Percentiles rank a stretch among this genome's conserved stretches.
Evolutionary conservation across 2,797 vertebrate genomes (phyloP).

Genomic region (Enteromius radiatus): DNA sequence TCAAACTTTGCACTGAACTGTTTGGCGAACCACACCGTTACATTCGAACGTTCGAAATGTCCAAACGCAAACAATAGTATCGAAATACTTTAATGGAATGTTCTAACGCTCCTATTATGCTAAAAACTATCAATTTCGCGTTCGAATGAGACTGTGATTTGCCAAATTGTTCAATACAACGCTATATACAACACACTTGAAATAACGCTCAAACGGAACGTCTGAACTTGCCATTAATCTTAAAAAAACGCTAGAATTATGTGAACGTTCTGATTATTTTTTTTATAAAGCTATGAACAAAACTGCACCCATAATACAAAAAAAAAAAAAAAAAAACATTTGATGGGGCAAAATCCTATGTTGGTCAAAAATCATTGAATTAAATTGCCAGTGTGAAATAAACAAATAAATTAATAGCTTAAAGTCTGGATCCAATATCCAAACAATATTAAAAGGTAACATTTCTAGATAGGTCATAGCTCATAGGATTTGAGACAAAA

Average conservation of each 20-base stretch:
- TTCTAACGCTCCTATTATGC: not conserved
- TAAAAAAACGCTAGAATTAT: not conserved
- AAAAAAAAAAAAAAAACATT: not conserved
- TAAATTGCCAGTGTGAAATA: not conserved
- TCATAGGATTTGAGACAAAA: slow-evolving; percentile 41
- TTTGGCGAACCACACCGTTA: not conserved
- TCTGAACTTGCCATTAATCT: not conserved
- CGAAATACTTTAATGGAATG: not conserved
- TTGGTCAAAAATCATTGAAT: not conserved
- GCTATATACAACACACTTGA: not conserved
- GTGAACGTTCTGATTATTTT: not conserved
- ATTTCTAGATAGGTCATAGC: not conserved
- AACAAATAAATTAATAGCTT: not conserved
- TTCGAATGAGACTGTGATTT: not conserved
- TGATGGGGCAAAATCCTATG: not conserved
- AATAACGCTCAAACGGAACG: not conserved
- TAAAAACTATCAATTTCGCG: not conserved
- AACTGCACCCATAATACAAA: not conserved
- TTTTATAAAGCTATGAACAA: not conserved
- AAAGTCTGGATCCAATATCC: not conserved
- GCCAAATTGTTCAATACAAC: not conserved
- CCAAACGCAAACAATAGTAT: not conserved
- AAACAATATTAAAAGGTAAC: not conserved
- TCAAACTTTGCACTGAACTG: not conserved
- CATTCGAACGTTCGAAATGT: not conserved